Conservation (phyloP, 1,140 invertebrate genomes). For the Pararge aegeria region DNA sequence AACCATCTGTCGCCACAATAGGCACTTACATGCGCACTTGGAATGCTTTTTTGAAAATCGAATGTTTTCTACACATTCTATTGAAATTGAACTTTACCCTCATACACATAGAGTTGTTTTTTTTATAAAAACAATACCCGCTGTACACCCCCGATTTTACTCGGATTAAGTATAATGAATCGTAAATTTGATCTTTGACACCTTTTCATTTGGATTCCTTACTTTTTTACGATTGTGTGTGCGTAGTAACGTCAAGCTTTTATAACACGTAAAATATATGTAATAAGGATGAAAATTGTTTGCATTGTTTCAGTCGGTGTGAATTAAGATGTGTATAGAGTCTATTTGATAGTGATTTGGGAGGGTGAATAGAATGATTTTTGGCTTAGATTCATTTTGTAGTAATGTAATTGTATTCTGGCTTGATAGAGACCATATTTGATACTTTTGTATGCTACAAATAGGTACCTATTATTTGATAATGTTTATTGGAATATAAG, state of each 20-base stretch:
- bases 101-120: conserved; percentile 15
- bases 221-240: conserved; percentile 61
- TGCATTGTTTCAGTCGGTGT: conserved; percentile 29
- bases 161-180: conserved; percentile 78
- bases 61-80: conserved; percentile 32
- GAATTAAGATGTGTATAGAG: conserved; percentile 54
- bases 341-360: conserved; percentile 51
- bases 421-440: conserved; percentile 58
- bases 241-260: conserved; percentile 14
- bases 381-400: conserved; percentile 46
- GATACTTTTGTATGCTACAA: conserved; percentile 20
- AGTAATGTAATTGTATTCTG: conserved; percentile 59
- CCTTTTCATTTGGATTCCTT: conserved; percentile 75
- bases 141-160: conserved; percentile 55
- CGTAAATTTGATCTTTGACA: conserved; percentile 80
- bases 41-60: conserved; percentile 68
- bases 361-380: conserved; percentile 46
- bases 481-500: background rate
- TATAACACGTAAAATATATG: conserved; percentile 1
- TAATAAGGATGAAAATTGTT: conserved; percentile 29
- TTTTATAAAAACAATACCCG: background rate
- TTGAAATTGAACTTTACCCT: conserved; percentile 33
- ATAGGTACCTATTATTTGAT: background rate
- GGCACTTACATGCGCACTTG: conserved; percentile 69
- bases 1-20: conserved; percentile 75